These are phyloP conservation scores for Himantopus leucocephalus DNA, from an alignment of 2,113 vertebrate species.

Conservation along the genomic window DNA sequence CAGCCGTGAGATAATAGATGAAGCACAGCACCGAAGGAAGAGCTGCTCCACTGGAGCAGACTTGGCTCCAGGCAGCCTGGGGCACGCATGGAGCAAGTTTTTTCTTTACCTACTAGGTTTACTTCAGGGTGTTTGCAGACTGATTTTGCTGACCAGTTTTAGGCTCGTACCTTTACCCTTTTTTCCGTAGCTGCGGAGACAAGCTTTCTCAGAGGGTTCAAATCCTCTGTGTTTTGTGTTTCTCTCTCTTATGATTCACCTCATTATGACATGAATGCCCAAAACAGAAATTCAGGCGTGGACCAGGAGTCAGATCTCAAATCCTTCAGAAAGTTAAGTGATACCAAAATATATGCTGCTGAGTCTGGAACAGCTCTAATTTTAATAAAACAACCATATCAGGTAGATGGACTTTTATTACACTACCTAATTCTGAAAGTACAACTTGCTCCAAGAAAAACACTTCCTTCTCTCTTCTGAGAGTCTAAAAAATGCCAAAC, in stretches of 20 bases:
- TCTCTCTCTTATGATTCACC: not conserved
- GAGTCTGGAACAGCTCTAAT: not conserved
- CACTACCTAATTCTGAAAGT: not conserved
- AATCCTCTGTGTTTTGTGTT: not conserved
- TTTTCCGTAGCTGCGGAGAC: not conserved
- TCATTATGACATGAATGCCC: rapidly evolving
- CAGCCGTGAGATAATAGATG: not conserved
- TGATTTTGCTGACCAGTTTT: not conserved
- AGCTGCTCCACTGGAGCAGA: not conserved
- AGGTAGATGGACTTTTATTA: not conserved
- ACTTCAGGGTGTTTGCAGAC: not conserved
- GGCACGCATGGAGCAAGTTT: rapidly evolving
- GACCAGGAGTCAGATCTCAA: not conserved
- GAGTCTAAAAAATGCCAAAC: not conserved
- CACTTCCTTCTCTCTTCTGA: not conserved
- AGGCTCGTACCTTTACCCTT: not conserved
- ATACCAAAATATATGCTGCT: not conserved
- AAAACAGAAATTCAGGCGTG: not conserved
- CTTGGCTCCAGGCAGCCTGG: not conserved
- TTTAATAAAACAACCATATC: not conserved
- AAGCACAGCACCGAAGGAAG: not conserved
- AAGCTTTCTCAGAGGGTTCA: not conserved
- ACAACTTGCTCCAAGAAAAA: not conserved
- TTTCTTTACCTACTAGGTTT: not conserved
- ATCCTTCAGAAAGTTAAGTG: not conserved